Evolutionary conservation across 2,113 vertebrate species (phyloP).

Genomic region (Heliornis fulica): DNA sequence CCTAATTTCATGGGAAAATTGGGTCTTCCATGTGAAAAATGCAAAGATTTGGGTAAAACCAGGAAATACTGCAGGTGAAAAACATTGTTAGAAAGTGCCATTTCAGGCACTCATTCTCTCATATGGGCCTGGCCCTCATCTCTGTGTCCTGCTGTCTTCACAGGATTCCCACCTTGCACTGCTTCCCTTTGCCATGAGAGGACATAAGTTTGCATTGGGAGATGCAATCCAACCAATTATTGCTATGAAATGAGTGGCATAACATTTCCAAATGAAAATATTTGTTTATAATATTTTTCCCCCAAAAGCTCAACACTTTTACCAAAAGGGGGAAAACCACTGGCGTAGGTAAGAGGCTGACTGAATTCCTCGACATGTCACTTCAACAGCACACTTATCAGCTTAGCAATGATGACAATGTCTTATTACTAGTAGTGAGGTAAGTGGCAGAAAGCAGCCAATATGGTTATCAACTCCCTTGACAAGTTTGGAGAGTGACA

Average conservation of each 20-base stretch:
- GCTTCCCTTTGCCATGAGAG: neutral
- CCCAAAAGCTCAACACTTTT: neutral
- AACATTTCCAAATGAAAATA: neutral
- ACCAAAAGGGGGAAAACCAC: neutral
- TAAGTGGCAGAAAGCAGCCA: conserved; percentile 54
- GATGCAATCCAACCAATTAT: neutral
- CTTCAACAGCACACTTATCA: conserved; percentile 13
- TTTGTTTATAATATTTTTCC: neutral
- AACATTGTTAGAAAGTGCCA: neutral
- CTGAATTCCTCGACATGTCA: neutral
- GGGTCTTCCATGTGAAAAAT: neutral
- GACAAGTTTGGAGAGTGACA: conserved; percentile 22
- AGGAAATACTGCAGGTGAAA: neutral
- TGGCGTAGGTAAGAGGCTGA: neutral
- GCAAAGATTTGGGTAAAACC: neutral
- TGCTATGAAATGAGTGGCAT: neutral
- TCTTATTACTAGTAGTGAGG: conserved; percentile 34
- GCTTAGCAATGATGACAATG: neutral
- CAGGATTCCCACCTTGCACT: neutral
- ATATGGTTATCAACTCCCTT: conserved; percentile 33
- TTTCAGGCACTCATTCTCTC: neutral
- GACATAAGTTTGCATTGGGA: fast-evolving
- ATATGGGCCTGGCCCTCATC: neutral
- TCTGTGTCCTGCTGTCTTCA: neutral
- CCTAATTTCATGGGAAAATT: neutral